Base-by-base conservation (phyloP, 2,113 vertebrate species). In the Heliornis fulica region DNA sequence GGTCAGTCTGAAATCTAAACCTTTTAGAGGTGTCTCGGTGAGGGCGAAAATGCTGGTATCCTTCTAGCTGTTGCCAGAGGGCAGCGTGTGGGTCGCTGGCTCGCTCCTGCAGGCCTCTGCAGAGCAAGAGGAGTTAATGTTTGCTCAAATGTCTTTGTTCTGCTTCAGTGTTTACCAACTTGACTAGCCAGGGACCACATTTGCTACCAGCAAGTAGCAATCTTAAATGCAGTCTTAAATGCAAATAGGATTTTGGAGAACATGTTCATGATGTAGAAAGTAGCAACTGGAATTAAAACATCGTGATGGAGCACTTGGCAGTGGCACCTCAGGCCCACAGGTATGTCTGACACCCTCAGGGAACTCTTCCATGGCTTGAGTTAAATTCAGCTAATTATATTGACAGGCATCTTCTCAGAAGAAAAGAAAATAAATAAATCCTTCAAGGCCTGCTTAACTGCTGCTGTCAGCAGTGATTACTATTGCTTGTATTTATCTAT, bases 231-330 rank as follows among this genome's bases (percentile, higher is more conserved):
- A 84, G 32, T 79, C 34, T 83, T 54, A 83, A 89, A 93, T 78
- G 36, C 45, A 94, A 76, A 68, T 43, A 76, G 8, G 29, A 76
- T 34, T 45, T 77, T 16, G 34, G 69, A 75, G 28, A 91, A 8
- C 16, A 43, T 21, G 34, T 45, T 83, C 46, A 34, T 2, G 3
- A 40, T 45, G 48, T 81, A 59, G 83, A 78, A 93, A 45, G 45
- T 32, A 72, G 51, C 4, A 1, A 19, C 34, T 76, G 45, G 74
- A 72, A 71, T 81, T 40, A 65, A 83, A 84, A 2, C 29, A 87
- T 64, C 34, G 65, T 76, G 36, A 97, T 97, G 96, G 96, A 97
- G 11, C 65, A 75, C 66, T 76, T 74, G 26, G 69, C 64, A 48
- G 61, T 29, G 43, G 29, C 40, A 54, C 40, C 83, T 53, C 87